Conservation (phyloP, 1,140 invertebrate species). For the Leptinotarsa lineolata region DNA sequence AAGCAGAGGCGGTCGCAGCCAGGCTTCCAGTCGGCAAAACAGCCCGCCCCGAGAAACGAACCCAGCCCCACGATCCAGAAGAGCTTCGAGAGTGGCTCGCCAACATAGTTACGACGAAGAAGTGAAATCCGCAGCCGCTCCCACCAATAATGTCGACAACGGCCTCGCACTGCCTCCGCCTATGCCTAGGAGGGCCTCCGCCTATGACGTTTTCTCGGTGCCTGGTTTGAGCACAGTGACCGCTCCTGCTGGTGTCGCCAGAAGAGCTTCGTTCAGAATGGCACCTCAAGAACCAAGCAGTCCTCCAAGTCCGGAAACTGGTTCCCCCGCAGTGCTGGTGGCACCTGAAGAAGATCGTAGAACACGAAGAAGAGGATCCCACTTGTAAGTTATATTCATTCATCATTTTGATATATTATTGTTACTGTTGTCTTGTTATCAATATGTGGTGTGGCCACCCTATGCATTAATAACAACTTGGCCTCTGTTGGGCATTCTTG, state of each 20-base stretch:
- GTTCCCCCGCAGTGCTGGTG: slow-evolving; percentile 60
- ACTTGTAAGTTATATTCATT: slow-evolving; percentile 67
- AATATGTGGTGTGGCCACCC: no score
- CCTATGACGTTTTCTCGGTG: slow-evolving; percentile 75
- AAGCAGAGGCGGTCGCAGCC: slow-evolving; percentile 56
- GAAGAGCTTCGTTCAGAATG: slow-evolving; percentile 72
- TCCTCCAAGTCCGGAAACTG: slow-evolving; percentile 60
- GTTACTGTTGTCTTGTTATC: no score
- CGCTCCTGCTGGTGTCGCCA: slow-evolving; percentile 52
- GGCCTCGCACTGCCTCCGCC: slow-evolving; percentile 68
- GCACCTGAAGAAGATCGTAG: slow-evolving; percentile 71
- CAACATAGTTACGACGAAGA: slow-evolving; percentile 84
- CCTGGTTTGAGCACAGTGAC: slow-evolving; percentile 54
- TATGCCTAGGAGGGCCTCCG: slow-evolving; percentile 74
- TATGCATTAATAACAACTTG: no score
- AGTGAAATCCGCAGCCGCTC: slow-evolving; percentile 57
- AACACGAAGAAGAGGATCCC: slow-evolving; percentile 73
- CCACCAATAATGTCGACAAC: slow-evolving; percentile 48
- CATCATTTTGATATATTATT: no score
- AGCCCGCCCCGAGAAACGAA: slow-evolving; percentile 56
- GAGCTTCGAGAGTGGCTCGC: slow-evolving; percentile 72
- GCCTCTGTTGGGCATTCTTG: no score
- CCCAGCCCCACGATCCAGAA: slow-evolving; percentile 57
- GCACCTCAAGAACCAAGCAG: slow-evolving; percentile 61
- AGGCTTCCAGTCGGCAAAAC: slow-evolving; percentile 58